Evolutionary conservation across 1,140 invertebrate species (phyloP).

Genomic region (Leptestheria dahalacensis): DNA sequence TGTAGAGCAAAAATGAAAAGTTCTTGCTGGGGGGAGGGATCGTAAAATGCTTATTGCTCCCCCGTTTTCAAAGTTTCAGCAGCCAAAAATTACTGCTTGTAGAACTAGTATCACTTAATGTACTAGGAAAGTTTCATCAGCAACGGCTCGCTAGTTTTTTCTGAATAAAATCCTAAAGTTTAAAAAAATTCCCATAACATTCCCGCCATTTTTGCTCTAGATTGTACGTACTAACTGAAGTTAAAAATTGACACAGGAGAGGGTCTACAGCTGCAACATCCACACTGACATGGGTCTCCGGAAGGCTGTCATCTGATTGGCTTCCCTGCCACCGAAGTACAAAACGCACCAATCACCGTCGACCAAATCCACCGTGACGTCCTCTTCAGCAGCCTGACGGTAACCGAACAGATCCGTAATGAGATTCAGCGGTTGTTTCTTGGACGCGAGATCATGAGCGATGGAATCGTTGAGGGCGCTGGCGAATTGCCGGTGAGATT

Average conservation of each 20-base stretch:
- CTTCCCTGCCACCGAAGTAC: background rate
- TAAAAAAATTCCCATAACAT: background rate
- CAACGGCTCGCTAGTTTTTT: too few species aligned
- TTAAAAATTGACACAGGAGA: background rate
- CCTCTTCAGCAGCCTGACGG: background rate
- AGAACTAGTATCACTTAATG: too few species aligned
- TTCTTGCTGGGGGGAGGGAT: too few species aligned
- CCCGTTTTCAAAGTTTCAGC: too few species aligned
- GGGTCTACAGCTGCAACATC: background rate
- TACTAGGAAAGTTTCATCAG: too few species aligned
- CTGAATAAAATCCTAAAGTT: too few species aligned
- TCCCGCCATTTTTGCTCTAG: background rate
- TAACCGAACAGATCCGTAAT: background rate
- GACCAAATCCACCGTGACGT: background rate
- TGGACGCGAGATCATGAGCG: background rate
- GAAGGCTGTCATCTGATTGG: background rate
- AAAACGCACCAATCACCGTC: background rate
- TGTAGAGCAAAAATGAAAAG: too few species aligned
- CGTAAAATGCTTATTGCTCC: too few species aligned
- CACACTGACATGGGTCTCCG: conserved; percentile 3
- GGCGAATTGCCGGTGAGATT: conserved; percentile 3
- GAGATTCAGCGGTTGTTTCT: background rate
- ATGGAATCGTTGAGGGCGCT: conserved; percentile 1
- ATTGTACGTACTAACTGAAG: background rate
- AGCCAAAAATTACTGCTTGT: too few species aligned